phyloP scores from a whole-genome alignment of 2,888 invertebrate species.

The Nesidiocoris tenuis region DNA sequence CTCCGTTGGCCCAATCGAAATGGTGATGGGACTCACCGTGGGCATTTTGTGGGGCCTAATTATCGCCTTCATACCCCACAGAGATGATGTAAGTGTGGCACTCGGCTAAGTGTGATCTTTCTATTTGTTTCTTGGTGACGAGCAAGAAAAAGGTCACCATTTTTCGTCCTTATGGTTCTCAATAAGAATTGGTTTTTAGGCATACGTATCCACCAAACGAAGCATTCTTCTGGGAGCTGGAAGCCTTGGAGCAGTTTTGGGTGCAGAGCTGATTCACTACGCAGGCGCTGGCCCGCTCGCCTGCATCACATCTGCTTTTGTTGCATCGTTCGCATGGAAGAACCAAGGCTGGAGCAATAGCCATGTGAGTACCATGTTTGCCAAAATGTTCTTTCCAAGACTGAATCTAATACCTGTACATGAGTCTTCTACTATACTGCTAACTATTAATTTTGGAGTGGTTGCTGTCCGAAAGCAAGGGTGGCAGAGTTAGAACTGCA shows the following conservation, averaged over 20 bases:
- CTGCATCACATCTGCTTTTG: slow-evolving; percentile 61
- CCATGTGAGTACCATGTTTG: slow-evolving; percentile 45
- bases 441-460: too few species aligned
- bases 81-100: slow-evolving; percentile 56
- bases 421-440: not conserved
- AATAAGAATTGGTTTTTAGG: too few species aligned
- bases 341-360: slow-evolving; percentile 50
- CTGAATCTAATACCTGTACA: too few species aligned
- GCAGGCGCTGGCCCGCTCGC: slow-evolving; percentile 67
- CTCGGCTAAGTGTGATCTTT: too few species aligned
- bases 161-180: too few species aligned
- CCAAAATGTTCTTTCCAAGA: not conserved
- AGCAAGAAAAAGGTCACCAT: too few species aligned
- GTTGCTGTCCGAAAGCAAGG: too few species aligned
- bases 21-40: slow-evolving; percentile 62
- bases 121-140: too few species aligned
- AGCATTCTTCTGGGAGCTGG: slow-evolving; percentile 61
- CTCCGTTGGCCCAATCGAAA: slow-evolving; percentile 62
- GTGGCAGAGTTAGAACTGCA: too few species aligned
- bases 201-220: slow-evolving; percentile 50
- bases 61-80: slow-evolving; percentile 63
- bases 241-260: slow-evolving; percentile 66
- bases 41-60: slow-evolving; percentile 64
- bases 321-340: slow-evolving; percentile 61
- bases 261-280: slow-evolving; percentile 62